These are phyloP conservation scores for Megaustenia siamemsis DNA, from an alignment of 2,888 invertebrate species.

Conservation along the genomic window DNA sequence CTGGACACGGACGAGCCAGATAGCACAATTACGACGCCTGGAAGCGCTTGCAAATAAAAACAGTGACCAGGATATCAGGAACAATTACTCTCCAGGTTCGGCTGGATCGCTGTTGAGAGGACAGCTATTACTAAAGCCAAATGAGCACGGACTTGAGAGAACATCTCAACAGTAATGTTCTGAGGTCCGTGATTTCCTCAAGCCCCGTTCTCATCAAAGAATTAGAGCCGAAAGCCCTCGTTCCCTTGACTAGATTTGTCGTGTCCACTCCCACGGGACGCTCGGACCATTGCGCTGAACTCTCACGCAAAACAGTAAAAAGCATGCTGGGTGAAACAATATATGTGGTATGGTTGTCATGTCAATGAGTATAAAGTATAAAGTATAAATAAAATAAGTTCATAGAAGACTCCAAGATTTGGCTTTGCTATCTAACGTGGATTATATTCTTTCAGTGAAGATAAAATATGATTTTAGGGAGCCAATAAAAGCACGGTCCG, in stretches of 20 bases:
- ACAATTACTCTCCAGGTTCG: constrained; percentile 45
- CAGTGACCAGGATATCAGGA: constrained; percentile 41
- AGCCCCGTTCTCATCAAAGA: constrained; percentile 54
- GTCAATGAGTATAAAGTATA: neutral
- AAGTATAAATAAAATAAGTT: too few species aligned
- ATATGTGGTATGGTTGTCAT: too few species aligned
- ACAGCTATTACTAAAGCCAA: constrained; percentile 51
- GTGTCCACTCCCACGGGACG: constrained; percentile 48
- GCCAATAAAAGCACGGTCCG: too few species aligned
- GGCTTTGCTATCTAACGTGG: too few species aligned
- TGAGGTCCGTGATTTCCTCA: constrained; percentile 51
- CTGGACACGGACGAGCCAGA: constrained; percentile 6
- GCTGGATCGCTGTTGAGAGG: constrained; percentile 30
- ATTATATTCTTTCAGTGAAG: too few species aligned
- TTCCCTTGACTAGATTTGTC: constrained; percentile 53
- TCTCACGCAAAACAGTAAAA: neutral
- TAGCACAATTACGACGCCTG: constrained; percentile 46
- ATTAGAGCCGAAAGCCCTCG: constrained; percentile 50
- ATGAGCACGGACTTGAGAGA: constrained; percentile 47
- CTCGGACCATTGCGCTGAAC: constrained; percentile 12
- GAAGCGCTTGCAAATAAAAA: constrained; percentile 37
- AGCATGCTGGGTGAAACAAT: neutral
- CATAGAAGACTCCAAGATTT: too few species aligned
- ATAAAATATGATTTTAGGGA: too few species aligned
- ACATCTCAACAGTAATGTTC: constrained; percentile 48